Evolutionary conservation across 23 tunicate genomes (phyloP).

Genomic region (Halocynthia aurantium): DNA sequence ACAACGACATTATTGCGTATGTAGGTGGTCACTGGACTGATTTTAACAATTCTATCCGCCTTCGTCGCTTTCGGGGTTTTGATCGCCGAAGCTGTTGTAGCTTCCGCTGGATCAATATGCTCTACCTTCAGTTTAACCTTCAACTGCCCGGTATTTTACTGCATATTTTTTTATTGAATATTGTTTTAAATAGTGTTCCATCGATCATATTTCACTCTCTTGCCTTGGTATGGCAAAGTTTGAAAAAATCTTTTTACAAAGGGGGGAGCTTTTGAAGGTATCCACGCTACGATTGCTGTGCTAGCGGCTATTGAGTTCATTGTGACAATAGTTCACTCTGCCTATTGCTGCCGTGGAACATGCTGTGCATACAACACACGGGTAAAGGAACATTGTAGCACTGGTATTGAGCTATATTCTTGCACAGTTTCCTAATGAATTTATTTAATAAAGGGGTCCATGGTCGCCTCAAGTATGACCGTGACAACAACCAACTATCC

Average conservation of each 20-base stretch:
- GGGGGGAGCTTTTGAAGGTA: background rate
- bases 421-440: no score
- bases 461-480: no score
- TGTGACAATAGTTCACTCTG: background rate
- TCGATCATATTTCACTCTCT: no score
- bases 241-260: background rate
- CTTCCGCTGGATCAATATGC: background rate
- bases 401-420: no score
- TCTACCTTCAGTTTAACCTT: no score
- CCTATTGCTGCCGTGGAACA: conserved; percentile 2
- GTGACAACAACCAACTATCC: no score
- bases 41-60: background rate
- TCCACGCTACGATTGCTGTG: background rate
- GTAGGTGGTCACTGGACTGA: background rate
- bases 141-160: background rate
- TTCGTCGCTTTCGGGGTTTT: background rate
- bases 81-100: background rate
- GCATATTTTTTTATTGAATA: background rate
- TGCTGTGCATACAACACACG: background rate
- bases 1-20: background rate
- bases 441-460: no score
- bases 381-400: no score
- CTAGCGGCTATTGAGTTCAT: background rate
- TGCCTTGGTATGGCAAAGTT: no score
- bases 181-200: background rate